These are phyloP conservation scores for Slavum lentiscoides DNA, from an alignment of 2,888 invertebrate genomes.

Conservation along the genomic window DNA sequence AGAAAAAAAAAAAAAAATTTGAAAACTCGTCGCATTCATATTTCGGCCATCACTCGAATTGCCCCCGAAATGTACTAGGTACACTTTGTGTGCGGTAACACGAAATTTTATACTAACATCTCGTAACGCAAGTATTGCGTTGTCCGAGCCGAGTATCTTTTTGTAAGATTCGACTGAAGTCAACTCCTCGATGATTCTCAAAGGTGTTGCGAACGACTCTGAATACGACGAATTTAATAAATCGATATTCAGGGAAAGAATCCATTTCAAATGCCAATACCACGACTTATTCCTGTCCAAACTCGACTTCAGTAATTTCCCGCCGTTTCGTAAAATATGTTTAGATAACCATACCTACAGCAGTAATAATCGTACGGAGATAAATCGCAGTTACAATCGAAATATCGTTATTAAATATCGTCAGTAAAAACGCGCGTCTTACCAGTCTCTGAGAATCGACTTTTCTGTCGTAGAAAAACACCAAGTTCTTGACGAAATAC, in stretches of 20 bases:
- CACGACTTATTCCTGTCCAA: conserved; percentile 59
- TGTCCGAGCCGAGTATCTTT: conserved; percentile 40
- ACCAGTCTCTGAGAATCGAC: conserved; percentile 54
- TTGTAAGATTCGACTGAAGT: conserved; percentile 62
- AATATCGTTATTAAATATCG: too few species aligned
- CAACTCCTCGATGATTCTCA: conserved; percentile 79
- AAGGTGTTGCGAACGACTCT: conserved; percentile 71
- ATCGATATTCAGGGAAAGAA: conserved; percentile 57
- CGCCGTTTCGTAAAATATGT: conserved; percentile 50
- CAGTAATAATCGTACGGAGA: neutral
- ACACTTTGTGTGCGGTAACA: neutral
- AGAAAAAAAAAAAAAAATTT: conserved; percentile 14
- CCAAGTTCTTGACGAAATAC: conserved; percentile 54
- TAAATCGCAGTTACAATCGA: neutral
- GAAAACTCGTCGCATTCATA: neutral
- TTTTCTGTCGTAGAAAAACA: conserved; percentile 55
- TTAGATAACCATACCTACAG: conserved; percentile 51
- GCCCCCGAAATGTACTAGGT: neutral
- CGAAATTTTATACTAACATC: conserved; percentile 18
- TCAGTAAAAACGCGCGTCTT: neutral
- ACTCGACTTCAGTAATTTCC: conserved; percentile 41
- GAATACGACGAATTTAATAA: conserved; percentile 54
- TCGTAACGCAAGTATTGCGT: conserved; percentile 40
- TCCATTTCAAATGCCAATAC: conserved; percentile 61
- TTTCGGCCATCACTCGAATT: neutral